Evolutionary conservation across 1,140 invertebrate species (phyloP), one percentile per base, ranked within the genome.

Genomic region (Drosophila ananassae): DNA sequence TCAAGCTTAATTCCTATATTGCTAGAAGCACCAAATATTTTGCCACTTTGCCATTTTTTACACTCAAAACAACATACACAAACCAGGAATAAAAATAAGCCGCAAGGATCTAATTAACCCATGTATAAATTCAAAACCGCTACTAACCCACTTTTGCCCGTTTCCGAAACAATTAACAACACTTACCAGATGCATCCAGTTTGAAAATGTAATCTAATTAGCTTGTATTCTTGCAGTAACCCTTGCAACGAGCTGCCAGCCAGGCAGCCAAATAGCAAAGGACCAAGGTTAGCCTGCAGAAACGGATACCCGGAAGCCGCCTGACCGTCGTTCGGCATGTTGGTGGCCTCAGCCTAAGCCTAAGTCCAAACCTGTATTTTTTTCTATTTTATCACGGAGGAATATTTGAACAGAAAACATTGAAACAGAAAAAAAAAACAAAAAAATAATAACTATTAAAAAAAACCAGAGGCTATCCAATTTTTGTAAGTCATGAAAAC

Each of bases 181-280:
- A 32, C 24, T 52, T 46, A 60, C 48, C 61, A 67, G 17, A 58
- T 13, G 6, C 2, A 0, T n/a, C 5, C 2, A 1, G 2, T 5
- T 21, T 6, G 6, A 8, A 34, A 12, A 12, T 17, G n/a, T 2
- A 17, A 13, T 22, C 60, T 75, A 76, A 57, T 54, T 10, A 39
- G 17, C 39, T 52, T 34, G 32, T 64, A 48, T 80, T 60, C 17
- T 91, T 91, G 64, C 89, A 91, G 89, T 91, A 91, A 91, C 89
- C 89, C 73, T 76, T 91, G 72, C 84, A 82, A 59, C 74, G 81
- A 77, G 89, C 89, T 91, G 84, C 80, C 73, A 89, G 84, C 80
- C 77, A 77, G 76, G 84, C 84, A 89, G 84, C 84, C 79, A 89
- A 89, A 89, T 89, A 89, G 84, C 83, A 89, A 83, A 79, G 77